Evolutionary conservation across 2,888 invertebrate species (phyloP), one percentile per base, ranked within the genome.

Genomic region (Neuroscelio doddi): DNA sequence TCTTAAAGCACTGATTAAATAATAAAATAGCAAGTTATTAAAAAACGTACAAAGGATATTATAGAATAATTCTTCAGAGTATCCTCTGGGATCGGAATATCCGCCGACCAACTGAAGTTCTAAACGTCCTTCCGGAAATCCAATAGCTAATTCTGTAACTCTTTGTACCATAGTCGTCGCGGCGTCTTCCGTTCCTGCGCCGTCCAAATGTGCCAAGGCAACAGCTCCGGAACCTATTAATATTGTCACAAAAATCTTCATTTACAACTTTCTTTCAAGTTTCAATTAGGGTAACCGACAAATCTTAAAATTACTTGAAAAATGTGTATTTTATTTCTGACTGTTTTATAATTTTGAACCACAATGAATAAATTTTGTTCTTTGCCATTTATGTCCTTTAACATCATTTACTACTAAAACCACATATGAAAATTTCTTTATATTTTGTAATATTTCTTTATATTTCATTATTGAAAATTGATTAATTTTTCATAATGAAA

Each of bases 61-160:
- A 78, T 91, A 92, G 83, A 96, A 95, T 49, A 97, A 89, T 81
- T 95, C 93, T 81, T 96, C 95, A 5, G 95, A 95, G 83, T 93
- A 93, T 72, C 93, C 90, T 76, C 93, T 91, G 1, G 92, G 90
- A 86, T 97, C 97, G 64, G 92, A 91, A 86, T 95, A 97, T 36
- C 96, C 97, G 58, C 97, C 97, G 69, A 95, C 91, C 64, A 97
- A 87, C 83, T 96, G 95, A 72, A 97, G 87, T 85, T 97, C 96
- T 51, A 96, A 89, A 71, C 96, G 89, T 34, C 95, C 95, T 81
- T 95, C 94, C 1, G 94, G 93, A 85, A 93, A 95, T 29, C 94
- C 94, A 32, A 92, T 87, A 3, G 95, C 93, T 61, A 96, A 86
- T 78, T 95, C 94, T 80, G 94, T 94, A n/a, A 96, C 93, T 73